Conservation (phyloP, 2,888 invertebrate genomes). For the Rosalia funebris region DNA sequence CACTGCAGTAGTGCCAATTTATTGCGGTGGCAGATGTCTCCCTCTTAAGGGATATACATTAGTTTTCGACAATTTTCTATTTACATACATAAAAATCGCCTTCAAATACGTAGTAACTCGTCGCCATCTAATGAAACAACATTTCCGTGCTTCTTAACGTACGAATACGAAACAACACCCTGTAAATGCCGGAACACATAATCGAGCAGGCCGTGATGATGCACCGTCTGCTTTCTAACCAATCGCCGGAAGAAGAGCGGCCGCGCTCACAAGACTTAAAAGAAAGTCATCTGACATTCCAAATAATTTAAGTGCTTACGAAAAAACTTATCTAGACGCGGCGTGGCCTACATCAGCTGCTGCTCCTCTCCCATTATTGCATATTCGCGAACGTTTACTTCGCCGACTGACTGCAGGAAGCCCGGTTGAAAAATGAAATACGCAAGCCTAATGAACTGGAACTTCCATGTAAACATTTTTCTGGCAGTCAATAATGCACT, state of each 20-base stretch:
- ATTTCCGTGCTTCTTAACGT: no score
- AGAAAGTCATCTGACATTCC: slow-evolving; percentile 42
- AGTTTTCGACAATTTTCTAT: no score
- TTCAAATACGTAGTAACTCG: no score
- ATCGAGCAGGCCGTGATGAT: slow-evolving; percentile 16
- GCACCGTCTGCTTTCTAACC: slow-evolving; percentile 37
- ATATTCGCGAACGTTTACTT: slow-evolving; percentile 20
- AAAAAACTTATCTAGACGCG: slow-evolving; percentile 42
- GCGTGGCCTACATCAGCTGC: slow-evolving; percentile 35
- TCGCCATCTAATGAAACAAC: no score
- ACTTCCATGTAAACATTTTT: no score
- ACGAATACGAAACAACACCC: no score
- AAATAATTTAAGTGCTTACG: slow-evolving; percentile 40
- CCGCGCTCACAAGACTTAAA: slow-evolving; percentile 30
- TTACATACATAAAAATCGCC: no score
- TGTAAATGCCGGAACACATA: slow-evolving; percentile 10
- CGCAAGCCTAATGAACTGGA: slow-evolving; percentile 2
- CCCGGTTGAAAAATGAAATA: slow-evolving; percentile 1
- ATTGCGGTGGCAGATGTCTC: no score
- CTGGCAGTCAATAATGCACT: no score
- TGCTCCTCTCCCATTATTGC: slow-evolving; percentile 21
- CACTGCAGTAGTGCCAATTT: no score
- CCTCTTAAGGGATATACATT: no score
- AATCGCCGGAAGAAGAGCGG: slow-evolving; percentile 35
- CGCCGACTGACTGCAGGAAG: slow-evolving; percentile 9